Evolutionary conservation across 1,140 invertebrate genomes (phyloP).

Genomic region (Drusus annulatus): DNA sequence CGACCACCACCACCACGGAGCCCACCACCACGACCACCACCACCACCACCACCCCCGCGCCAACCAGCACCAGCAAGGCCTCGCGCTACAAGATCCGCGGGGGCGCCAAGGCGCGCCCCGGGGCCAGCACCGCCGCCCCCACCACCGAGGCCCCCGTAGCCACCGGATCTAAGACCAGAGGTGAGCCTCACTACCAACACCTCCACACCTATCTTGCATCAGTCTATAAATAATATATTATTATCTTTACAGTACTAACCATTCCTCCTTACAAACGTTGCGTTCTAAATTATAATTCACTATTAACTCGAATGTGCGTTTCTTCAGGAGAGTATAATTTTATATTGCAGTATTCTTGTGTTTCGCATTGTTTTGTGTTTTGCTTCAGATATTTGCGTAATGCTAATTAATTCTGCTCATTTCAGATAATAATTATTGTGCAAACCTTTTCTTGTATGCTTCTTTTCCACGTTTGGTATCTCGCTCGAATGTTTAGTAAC

Average conservation of each 20-base stretch:
- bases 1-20: constrained; percentile 71
- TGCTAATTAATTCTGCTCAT: too few species aligned
- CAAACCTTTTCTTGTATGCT: too few species aligned
- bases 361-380: neutral
- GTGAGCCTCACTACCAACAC: constrained; percentile 39
- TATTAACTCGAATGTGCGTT: too few species aligned
- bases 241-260: too few species aligned
- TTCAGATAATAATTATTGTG: too few species aligned
- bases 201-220: too few species aligned
- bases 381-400: neutral
- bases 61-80: constrained; percentile 69
- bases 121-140: constrained; percentile 49
- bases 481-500: neutral
- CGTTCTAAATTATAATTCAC: too few species aligned
- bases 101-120: constrained; percentile 58
- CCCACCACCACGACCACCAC: constrained; percentile 71
- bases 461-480: neutral
- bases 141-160: constrained; percentile 55
- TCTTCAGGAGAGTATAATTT: too few species aligned
- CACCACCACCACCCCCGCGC: constrained; percentile 73
- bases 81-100: constrained; percentile 44
- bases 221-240: too few species aligned
- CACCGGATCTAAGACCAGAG: constrained; percentile 56
- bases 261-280: too few species aligned
- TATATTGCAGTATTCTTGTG: too few species aligned